These are phyloP conservation scores for Oikopleura albicans DNA, from an alignment of 23 tunicate genomes.

Conservation along the genomic window DNA sequence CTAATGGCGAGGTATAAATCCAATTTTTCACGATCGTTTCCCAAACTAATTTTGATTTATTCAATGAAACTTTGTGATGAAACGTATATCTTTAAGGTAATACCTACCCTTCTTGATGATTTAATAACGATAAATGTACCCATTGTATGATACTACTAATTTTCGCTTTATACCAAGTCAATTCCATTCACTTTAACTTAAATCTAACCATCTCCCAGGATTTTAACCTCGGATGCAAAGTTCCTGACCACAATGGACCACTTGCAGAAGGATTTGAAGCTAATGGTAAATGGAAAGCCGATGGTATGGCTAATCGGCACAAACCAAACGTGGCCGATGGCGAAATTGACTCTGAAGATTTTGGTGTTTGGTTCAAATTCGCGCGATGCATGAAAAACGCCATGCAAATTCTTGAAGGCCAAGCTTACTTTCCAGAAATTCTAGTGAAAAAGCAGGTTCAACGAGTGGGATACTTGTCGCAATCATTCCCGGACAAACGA, in stretches of 20 bases:
- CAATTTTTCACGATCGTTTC: too few species aligned
- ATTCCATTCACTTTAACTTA: too few species aligned
- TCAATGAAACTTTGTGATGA: too few species aligned
- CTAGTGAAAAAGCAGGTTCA: not conserved
- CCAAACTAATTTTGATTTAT: too few species aligned
- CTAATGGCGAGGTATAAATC: too few species aligned
- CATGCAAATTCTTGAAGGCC: not conserved
- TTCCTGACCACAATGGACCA: conserved; percentile 6
- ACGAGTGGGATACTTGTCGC: not conserved
- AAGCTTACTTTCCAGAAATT: not conserved
- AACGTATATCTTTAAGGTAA: too few species aligned
- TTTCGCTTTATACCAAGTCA: too few species aligned
- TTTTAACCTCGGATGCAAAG: conserved; percentile 2
- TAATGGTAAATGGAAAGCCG: not conserved
- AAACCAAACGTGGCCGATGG: not conserved
- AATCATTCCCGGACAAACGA: not conserved
- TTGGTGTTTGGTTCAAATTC: not conserved
- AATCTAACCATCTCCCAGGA: not conserved
- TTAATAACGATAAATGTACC: too few species aligned
- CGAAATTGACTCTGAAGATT: not conserved
- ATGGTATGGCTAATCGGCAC: not conserved
- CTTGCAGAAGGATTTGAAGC: conserved; percentile 8
- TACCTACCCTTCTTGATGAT: too few species aligned
- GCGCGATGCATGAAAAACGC: not conserved
- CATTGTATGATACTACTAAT: too few species aligned